phyloP scores from a whole-genome alignment of 2,113 vertebrate species.

The Rhinopomastus cyanomelas region DNA sequence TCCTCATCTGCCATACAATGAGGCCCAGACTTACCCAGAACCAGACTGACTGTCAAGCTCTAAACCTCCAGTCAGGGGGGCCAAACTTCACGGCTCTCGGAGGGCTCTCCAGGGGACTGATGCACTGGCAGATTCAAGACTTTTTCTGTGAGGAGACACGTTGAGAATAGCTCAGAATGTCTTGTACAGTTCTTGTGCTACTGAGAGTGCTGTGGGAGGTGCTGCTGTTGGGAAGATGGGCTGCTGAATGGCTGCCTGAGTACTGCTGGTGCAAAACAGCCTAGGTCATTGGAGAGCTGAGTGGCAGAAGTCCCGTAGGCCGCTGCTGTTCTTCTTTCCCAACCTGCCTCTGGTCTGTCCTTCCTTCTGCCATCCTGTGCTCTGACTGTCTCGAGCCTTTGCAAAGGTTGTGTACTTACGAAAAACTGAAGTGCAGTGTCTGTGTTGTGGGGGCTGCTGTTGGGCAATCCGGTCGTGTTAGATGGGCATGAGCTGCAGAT shows the following conservation, averaged over 20 bases:
- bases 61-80: background rate
- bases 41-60: constrained; percentile 9
- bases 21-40: background rate
- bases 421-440: background rate
- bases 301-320: background rate
- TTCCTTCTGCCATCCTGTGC: background rate
- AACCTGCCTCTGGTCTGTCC: background rate
- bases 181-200: background rate
- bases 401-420: background rate
- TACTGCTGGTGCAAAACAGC: background rate
- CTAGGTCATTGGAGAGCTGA: background rate
- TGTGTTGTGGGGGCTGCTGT: background rate
- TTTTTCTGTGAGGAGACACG: background rate
- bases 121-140: background rate
- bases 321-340: background rate
- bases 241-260: background rate
- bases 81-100: constrained; percentile 25
- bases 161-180: background rate
- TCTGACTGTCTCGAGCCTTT: background rate
- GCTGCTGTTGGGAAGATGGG: background rate
- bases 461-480: background rate
- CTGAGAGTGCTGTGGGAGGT: background rate
- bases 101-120: background rate
- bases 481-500: background rate
- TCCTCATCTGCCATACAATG: background rate